Percentiles rank a stretch among this genome's conserved stretches.
phyloP scores from a whole-genome alignment of 2,797 vertebrate species.

The Phataginus tricuspis region DNA sequence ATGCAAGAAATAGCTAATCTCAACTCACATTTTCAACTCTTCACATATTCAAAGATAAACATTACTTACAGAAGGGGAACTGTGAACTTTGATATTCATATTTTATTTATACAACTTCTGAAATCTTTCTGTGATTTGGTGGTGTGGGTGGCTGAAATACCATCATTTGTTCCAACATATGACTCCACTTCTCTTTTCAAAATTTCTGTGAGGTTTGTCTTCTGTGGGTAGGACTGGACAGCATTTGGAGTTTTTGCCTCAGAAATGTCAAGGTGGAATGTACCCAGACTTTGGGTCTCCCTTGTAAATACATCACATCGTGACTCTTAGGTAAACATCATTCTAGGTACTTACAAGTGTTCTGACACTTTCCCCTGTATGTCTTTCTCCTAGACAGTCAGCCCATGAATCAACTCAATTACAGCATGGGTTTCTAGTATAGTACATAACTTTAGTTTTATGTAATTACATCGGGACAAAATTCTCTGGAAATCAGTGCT shows the following conservation, averaged over 20 bases:
- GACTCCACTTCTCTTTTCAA: conserved; percentile 34
- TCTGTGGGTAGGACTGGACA: background rate
- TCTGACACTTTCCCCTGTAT: background rate
- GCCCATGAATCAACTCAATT: background rate
- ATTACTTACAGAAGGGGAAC: conserved; percentile 26
- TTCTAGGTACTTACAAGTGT: background rate
- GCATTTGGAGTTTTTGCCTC: conserved; percentile 31
- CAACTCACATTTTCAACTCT: conserved; percentile 30
- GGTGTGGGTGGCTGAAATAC: conserved; percentile 46
- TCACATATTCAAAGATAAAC: conserved; percentile 55
- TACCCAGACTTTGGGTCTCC: background rate
- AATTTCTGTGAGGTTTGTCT: background rate
- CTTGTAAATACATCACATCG: background rate
- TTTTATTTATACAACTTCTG: conserved; percentile 50
- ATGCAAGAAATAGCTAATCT: background rate
- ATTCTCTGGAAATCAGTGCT: background rate
- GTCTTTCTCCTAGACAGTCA: background rate
- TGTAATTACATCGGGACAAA: background rate
- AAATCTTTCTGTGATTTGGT: conserved; percentile 55
- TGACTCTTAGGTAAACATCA: background rate
- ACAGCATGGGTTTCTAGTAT: background rate
- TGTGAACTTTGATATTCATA: conserved; percentile 46
- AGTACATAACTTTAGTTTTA: background rate
- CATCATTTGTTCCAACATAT: background rate
- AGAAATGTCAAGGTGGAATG: conserved; percentile 43